Conservation (phyloP, 1,140 invertebrate species). For the Holotrichia oblita region DNA sequence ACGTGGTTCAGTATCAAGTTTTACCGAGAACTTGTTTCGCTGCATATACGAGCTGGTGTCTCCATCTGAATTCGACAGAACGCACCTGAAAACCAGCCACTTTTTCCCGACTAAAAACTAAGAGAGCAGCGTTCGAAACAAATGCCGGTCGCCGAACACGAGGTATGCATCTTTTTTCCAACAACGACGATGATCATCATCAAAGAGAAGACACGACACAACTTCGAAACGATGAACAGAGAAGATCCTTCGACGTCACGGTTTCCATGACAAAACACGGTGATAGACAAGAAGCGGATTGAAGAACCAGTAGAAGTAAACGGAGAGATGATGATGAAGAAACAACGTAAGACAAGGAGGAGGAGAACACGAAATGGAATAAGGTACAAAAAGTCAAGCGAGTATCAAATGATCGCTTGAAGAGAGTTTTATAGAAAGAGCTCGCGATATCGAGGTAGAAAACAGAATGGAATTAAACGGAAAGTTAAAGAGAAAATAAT, state of each 20-base stretch:
- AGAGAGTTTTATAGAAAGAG: not conserved
- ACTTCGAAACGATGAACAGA: not conserved
- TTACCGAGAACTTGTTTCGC: too few species aligned
- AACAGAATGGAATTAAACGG: not conserved
- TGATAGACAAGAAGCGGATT: not conserved
- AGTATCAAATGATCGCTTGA: not conserved
- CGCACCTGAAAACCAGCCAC: not conserved
- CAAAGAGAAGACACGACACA: not conserved
- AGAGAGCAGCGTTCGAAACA: not conserved
- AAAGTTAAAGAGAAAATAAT: not conserved
- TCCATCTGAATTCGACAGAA: not conserved
- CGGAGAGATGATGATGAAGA: not conserved
- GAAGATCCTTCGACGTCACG: not conserved
- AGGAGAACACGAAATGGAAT: not conserved
- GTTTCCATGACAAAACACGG: not conserved
- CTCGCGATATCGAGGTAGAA: not conserved
- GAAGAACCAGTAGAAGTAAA: not conserved
- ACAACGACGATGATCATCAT: not conserved
- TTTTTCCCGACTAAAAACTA: not conserved
- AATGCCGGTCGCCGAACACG: not conserved
- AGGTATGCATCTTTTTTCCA: slow-evolving; percentile 4
- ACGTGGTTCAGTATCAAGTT: too few species aligned
- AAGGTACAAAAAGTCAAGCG: not conserved
- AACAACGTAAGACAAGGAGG: not conserved
- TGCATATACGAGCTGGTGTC: too few species aligned